phyloP scores from a whole-genome alignment of 2,797 vertebrate species.

The Melanotaenia parkinsoni region DNA sequence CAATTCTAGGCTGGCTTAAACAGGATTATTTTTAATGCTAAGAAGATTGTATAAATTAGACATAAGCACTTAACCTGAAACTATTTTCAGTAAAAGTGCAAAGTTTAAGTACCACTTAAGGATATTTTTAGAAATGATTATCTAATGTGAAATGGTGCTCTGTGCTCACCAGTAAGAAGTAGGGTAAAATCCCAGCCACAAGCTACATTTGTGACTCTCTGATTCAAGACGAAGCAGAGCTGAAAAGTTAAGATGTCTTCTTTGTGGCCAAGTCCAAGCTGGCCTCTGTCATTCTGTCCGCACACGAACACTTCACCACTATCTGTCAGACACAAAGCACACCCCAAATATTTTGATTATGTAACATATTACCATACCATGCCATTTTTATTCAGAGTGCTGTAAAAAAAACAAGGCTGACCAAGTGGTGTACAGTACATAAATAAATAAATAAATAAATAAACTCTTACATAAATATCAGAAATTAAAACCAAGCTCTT shows the following conservation, averaged over 20 bases:
- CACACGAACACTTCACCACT: conserved; percentile 87
- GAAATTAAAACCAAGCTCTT: no score
- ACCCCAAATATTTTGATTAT: not conserved
- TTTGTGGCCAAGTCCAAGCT: conserved; percentile 88
- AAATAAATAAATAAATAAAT: no score
- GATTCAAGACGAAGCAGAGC: conserved; percentile 76
- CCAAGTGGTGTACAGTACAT: no score
- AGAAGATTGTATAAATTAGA: not conserved
- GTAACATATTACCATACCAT: no score
- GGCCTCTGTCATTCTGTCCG: conserved; percentile 91
- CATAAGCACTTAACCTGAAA: not conserved
- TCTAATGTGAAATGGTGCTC: conserved; percentile 25
- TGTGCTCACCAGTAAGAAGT: conserved; percentile 86
- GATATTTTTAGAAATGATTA: not conserved
- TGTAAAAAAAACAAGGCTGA: not conserved
- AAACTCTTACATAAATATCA: no score
- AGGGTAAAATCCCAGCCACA: conserved; percentile 97
- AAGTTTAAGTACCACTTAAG: not conserved
- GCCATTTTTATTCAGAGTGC: not conserved
- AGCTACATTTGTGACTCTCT: conserved; percentile 82
- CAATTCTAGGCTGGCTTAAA: not conserved
- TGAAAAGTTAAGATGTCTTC: conserved; percentile 82
- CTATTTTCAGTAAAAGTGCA: not conserved
- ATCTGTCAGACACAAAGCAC: conserved; percentile 70
- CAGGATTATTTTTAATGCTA: not conserved